Percentiles rank a stretch among this genome's conserved stretches.
Evolutionary conservation across 1,140 invertebrate genomes (phyloP).

Genomic region (Lutraria rhynchaena): DNA sequence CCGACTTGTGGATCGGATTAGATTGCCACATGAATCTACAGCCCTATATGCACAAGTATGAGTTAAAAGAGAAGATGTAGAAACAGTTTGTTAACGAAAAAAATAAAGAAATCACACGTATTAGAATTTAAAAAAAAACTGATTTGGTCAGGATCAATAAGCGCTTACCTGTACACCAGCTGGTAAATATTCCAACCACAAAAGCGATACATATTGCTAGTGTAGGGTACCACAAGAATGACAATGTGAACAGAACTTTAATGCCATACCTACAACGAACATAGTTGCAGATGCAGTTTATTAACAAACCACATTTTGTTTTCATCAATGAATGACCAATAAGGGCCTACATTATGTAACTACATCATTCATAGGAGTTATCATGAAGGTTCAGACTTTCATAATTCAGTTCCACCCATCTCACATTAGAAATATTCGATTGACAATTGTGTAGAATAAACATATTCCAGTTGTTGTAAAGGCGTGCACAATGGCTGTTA

Average conservation of each 20-base stretch:
- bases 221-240: constrained; percentile 91
- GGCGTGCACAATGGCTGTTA: neutral
- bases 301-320: neutral
- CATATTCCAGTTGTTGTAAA: neutral
- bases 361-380: neutral
- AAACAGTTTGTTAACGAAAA: neutral
- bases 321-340: neutral
- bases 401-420: neutral
- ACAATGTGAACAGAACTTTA: constrained; percentile 87
- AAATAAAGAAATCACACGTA: neutral
- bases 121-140: neutral
- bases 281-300: neutral
- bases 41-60: no score
- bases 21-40: neutral
- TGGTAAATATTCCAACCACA: constrained; percentile 87
- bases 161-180: constrained; percentile 72
- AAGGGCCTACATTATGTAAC: neutral
- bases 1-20: neutral
- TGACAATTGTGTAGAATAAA: neutral
- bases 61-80: neutral
- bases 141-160: no score
- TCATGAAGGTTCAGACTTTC: neutral
- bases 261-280: constrained; percentile 33
- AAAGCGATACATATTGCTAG: constrained; percentile 86
- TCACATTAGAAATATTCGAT: neutral